phyloP scores from a whole-genome alignment of 2,888 invertebrate genomes.

The Archaeoteleia sp. region DNA sequence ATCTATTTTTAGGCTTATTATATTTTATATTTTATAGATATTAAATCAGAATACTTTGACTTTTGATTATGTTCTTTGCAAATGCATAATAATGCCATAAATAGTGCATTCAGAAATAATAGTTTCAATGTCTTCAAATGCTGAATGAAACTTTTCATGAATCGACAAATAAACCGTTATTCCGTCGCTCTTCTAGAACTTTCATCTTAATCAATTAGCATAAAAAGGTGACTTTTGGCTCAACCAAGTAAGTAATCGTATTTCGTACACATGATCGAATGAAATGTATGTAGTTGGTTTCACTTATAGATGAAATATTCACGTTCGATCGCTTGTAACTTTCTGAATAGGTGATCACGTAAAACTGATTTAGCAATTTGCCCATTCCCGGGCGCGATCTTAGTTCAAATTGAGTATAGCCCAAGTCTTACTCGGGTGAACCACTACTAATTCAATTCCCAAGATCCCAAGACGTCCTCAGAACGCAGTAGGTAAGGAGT shows the following conservation, averaged over 20 bases:
- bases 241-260: slow-evolving; percentile 36
- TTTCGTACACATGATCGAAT: slow-evolving; percentile 44
- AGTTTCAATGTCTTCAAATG: no score
- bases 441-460: slow-evolving; percentile 75
- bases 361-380: slow-evolving; percentile 75
- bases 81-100: no score
- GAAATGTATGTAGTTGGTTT: slow-evolving; percentile 52
- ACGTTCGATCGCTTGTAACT: slow-evolving; percentile 70
- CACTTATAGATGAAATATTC: slow-evolving; percentile 57
- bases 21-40: no score
- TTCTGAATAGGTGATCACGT: slow-evolving; percentile 75
- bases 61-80: no score
- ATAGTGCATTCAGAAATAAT: no score
- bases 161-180: no score
- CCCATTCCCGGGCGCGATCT: slow-evolving; percentile 72
- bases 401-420: slow-evolving; percentile 75
- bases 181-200: background rate
- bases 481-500: slow-evolving; percentile 51
- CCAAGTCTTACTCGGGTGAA: slow-evolving; percentile 72
- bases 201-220: background rate
- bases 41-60: no score
- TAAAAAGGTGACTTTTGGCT: slow-evolving; percentile 17
- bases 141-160: no score
- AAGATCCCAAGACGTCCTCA: slow-evolving; percentile 70
- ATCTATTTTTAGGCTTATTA: no score